phyloP scores from a whole-genome alignment of 2,888 invertebrate genomes.

The Oscheius onirici region DNA sequence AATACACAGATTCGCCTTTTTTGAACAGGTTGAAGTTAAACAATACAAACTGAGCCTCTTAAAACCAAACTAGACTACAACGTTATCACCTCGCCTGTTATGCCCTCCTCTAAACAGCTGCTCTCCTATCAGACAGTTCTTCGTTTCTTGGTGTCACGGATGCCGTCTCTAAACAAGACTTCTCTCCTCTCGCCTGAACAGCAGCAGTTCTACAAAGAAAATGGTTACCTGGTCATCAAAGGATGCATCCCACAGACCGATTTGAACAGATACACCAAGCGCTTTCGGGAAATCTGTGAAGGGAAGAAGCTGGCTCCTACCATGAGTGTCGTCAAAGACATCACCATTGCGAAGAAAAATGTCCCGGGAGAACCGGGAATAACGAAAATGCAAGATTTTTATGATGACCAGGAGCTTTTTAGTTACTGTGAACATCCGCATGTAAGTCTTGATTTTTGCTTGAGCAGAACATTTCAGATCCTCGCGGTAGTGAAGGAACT shows the following conservation, averaged over 20 bases:
- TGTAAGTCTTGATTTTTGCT: conserved; percentile 64
- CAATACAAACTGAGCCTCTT: too few relatives aligned
- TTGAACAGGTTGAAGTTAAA: too few relatives aligned
- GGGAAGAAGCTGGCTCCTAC: conserved; percentile 72
- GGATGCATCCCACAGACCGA: conserved; percentile 79
- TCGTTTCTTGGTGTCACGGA: too few relatives aligned
- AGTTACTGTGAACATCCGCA: conserved; percentile 79
- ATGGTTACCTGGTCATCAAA: conserved; percentile 83
- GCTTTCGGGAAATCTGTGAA: conserved; percentile 81
- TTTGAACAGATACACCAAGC: conserved; percentile 78
- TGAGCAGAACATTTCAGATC: conserved; percentile 72
- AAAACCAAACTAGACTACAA: too few relatives aligned
- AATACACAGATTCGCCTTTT: too few relatives aligned
- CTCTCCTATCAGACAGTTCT: too few relatives aligned
- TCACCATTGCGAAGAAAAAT: conserved; percentile 77
- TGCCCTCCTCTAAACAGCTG: too few relatives aligned
- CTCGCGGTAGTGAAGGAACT: conserved; percentile 81
- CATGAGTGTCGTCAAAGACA: conserved; percentile 81
- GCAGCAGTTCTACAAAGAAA: conserved; percentile 80
- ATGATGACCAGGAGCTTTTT: conserved; percentile 81
- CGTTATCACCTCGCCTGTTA: too few relatives aligned
- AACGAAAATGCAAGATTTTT: conserved; percentile 83
- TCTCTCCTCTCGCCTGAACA: conserved; percentile 39
- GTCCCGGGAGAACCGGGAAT: conserved; percentile 75
- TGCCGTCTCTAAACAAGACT: background rate